phyloP scores from a whole-genome alignment of 2,113 vertebrate genomes.

The Pituophis catenifer region DNA sequence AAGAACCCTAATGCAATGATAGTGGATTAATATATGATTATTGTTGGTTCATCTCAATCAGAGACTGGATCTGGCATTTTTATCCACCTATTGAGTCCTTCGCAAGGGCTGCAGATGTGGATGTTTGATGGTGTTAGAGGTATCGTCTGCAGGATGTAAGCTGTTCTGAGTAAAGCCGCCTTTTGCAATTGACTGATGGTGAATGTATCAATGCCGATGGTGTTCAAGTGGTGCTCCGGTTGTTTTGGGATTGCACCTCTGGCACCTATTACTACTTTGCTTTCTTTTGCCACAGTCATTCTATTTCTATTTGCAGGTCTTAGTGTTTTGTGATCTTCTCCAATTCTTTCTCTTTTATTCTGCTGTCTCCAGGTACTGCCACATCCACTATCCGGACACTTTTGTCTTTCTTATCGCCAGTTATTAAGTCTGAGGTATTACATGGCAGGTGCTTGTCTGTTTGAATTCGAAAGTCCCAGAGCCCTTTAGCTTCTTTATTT shows the following conservation, averaged over 20 bases:
- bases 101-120: background rate
- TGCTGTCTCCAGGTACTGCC: background rate
- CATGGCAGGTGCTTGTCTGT: background rate
- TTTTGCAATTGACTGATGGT: background rate
- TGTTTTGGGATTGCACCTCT: background rate
- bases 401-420: background rate
- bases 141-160: background rate
- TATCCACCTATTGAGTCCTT: background rate
- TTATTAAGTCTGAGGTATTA: background rate
- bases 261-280: background rate
- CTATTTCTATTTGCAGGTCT: background rate
- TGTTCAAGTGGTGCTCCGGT: background rate
- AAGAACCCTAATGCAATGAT: background rate
- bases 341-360: background rate
- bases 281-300: background rate
- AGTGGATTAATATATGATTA: background rate
- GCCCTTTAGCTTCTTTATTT: background rate
- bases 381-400: background rate
- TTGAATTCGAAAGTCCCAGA: background rate
- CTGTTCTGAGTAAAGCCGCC: background rate
- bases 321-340: background rate
- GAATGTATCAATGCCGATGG: background rate
- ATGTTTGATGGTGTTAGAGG: background rate
- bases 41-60: background rate
- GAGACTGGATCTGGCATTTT: background rate